Base-by-base conservation (phyloP, 2,113 vertebrate species). In the Archocentrus centrarchus region DNA sequence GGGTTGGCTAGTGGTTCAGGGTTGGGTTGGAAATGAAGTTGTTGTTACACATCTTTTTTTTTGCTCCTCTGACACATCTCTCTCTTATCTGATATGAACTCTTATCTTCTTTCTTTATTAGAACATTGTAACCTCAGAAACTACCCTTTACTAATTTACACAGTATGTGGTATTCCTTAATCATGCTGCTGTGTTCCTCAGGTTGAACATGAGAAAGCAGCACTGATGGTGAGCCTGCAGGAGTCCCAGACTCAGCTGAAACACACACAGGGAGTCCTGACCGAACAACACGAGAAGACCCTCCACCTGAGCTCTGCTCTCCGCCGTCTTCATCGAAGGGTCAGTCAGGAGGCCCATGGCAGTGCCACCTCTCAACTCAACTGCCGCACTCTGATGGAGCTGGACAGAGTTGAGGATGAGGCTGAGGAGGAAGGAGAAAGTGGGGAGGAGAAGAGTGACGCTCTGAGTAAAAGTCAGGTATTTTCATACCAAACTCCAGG, bases 161-260 rank as follows among this genome's bases (percentile, higher is more conserved):
- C 0, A 24, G 3, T 5, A 30, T 50, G 18, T 1, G 1, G 0
- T n/a, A 58, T 75, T 66, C 1, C 10, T 24, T 32, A 59, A 47
- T 39, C 3, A 6, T 60, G 13, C 11, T 79, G 53, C n/a, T 85
- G 62, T 57, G 57, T 13, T 75, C 57, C 95, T 37, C 92, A 99
- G 98, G 97, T 99, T 81, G 98, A 99, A 84, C 94, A 96, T 57
- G 98, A 99, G 88, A 99, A 99, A 81, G 95, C 93, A 5, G 95
- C 96, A 62, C 95, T 99, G 2, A 85, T 98, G 89, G 96, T 91
- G 55, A 98, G 95, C 59, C 95, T 99, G 6, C 97, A 99, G 90
- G 98, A 99, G 91, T 98, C 97, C 6, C 97, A 98, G 92, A 97
- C 97, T 0, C 97, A 97, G 92, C 95, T 99, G 88, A 97, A 97